A percentile compares a stretch with the other conserved stretches of the same genome.
phyloP scores from a whole-genome alignment of 2,797 vertebrate genomes.

The Cryptoblepharus egeriae region DNA sequence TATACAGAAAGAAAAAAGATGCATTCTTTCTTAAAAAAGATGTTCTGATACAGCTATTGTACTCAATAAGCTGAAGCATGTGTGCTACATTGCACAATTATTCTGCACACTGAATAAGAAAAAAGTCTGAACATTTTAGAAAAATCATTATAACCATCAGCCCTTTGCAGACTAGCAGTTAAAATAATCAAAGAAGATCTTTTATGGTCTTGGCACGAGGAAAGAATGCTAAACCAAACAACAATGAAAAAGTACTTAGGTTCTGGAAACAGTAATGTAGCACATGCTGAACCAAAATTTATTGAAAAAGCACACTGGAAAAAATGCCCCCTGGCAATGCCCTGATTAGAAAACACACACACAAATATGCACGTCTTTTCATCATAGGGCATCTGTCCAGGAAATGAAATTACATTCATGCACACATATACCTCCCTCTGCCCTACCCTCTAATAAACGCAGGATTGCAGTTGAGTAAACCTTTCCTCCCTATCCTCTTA shows the following conservation, averaged over 20 bases:
- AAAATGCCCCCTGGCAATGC: background rate
- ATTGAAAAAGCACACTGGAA: background rate
- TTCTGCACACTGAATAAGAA: background rate
- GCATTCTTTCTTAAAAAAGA: background rate
- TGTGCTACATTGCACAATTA: background rate
- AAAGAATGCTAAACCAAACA: background rate
- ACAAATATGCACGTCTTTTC: too few species aligned
- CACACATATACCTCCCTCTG: too few species aligned
- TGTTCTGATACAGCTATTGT: slow-evolving; percentile 3
- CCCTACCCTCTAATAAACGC: background rate
- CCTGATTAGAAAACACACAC: background rate
- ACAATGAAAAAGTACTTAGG: background rate
- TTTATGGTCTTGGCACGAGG: background rate
- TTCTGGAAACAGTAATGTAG: background rate
- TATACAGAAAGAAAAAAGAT: background rate
- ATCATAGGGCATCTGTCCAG: too few species aligned
- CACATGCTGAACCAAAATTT: background rate
- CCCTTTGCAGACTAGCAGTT: background rate
- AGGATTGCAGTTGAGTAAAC: background rate
- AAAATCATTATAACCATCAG: background rate
- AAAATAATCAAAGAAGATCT: slow-evolving; percentile 6
- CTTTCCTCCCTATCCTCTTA: too few species aligned
- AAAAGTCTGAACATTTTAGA: background rate
- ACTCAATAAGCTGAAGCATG: slow-evolving; percentile 6
- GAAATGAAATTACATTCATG: too few species aligned